phyloP scores from a whole-genome alignment of 2,113 vertebrate species.

The Nesospiza acunhae region DNA sequence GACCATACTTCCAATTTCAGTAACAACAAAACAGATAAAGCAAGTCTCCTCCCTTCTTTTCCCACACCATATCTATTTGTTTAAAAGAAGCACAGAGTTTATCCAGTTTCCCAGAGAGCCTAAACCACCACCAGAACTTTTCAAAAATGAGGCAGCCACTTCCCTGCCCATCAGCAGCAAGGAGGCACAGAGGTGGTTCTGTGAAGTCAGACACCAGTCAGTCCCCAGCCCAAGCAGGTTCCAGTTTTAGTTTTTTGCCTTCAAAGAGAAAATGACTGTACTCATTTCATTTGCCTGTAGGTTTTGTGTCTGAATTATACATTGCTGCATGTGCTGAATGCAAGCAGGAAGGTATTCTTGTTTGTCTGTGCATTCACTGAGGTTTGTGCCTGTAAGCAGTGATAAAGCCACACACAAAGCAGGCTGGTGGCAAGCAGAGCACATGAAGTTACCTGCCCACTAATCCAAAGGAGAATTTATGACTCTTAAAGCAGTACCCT shows the following conservation, averaged over 20 bases:
- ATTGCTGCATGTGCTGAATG: background rate
- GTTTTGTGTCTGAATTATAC: background rate
- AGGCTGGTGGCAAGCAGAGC: background rate
- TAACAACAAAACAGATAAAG: background rate
- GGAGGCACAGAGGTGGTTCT: background rate
- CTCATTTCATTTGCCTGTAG: background rate
- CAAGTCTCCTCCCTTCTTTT: background rate
- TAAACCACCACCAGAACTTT: background rate
- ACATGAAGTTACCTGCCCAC: accelerated
- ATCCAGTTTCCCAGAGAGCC: background rate
- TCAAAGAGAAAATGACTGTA: background rate
- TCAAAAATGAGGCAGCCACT: background rate
- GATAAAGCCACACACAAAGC: accelerated
- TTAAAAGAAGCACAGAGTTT: background rate
- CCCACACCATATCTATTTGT: background rate
- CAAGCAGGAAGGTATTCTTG: background rate
- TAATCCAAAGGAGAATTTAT: background rate
- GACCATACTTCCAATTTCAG: background rate
- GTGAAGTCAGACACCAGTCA: background rate
- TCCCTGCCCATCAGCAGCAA: background rate
- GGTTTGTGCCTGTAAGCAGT: background rate
- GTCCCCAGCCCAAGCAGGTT: accelerated
- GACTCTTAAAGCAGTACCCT: background rate
- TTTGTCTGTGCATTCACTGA: background rate
- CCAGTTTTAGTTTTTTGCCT: background rate